Conservation (phyloP, 1,140 invertebrate species). For the Calosoma granatense region DNA sequence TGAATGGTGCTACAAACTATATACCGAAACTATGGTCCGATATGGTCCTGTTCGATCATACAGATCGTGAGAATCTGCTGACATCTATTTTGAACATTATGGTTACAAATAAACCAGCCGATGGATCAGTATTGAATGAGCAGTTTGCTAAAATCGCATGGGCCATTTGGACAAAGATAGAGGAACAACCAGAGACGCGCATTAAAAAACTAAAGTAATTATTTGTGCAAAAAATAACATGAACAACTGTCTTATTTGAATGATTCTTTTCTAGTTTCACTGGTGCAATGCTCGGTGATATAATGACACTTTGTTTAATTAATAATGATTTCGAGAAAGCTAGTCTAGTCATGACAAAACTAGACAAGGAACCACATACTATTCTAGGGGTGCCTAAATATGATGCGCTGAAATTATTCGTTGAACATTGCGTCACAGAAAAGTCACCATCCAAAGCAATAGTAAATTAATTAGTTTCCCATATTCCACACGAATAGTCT, state of each 20-base stretch:
- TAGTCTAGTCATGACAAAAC: slow-evolving; percentile 37
- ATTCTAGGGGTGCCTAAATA: slow-evolving; percentile 44
- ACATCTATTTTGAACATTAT: slow-evolving; percentile 45
- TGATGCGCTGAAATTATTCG: slow-evolving; percentile 35
- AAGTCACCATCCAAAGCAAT: slow-evolving; percentile 39
- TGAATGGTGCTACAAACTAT: slow-evolving; percentile 47
- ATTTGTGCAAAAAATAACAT: not conserved
- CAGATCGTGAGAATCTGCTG: slow-evolving; percentile 43
- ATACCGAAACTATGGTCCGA: slow-evolving; percentile 71
- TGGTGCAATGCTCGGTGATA: slow-evolving; percentile 45
- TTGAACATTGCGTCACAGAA: slow-evolving; percentile 38
- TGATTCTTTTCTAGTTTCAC: slow-evolving; percentile 41
- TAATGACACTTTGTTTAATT: slow-evolving; percentile 38
- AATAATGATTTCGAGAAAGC: slow-evolving; percentile 40
- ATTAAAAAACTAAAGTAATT: slow-evolving; percentile 26
- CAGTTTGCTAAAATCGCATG: slow-evolving; percentile 42
- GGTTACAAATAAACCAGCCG: slow-evolving; percentile 40
- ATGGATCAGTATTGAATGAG: slow-evolving; percentile 28
- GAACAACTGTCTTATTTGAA: no score
- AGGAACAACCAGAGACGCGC: slow-evolving; percentile 31
- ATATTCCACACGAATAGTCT: slow-evolving; percentile 5
- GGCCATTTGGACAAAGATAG: slow-evolving; percentile 41
- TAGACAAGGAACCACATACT: slow-evolving; percentile 38
- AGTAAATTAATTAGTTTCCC: slow-evolving; percentile 25
- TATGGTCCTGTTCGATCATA: slow-evolving; percentile 56